Percentiles rank a stretch among this genome's conserved stretches.
phyloP scores from a whole-genome alignment of 2,888 invertebrate genomes.

The Masnerella sp. region DNA sequence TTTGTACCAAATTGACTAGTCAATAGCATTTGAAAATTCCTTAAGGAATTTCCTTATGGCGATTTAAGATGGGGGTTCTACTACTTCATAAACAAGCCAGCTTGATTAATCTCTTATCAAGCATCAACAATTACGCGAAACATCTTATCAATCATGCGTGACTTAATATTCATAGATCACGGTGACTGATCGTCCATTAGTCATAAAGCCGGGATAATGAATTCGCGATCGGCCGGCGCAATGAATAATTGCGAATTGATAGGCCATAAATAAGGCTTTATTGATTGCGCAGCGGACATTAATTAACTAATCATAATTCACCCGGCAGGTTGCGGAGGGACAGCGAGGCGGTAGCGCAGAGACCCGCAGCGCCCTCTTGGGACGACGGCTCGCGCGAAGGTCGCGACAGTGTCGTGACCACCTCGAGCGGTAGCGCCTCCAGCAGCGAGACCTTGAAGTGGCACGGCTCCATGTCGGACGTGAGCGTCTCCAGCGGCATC shows the following conservation, averaged over 20 bases:
- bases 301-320: constrained; percentile 35
- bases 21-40: too few species aligned
- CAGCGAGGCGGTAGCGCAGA: constrained; percentile 80
- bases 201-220: constrained; percentile 42
- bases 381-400: constrained; percentile 78
- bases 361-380: constrained; percentile 77
- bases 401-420: constrained; percentile 83
- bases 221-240: constrained; percentile 9
- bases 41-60: neutral
- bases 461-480: constrained; percentile 82
- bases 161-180: constrained; percentile 30
- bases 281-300: constrained; percentile 21
- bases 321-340: constrained; percentile 79
- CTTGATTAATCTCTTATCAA: constrained; percentile 33
- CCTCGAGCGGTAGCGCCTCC: constrained; percentile 82
- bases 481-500: constrained; percentile 78
- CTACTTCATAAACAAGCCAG: constrained; percentile 7
- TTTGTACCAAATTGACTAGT: too few species aligned
- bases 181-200: constrained; percentile 31
- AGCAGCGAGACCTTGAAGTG: constrained; percentile 89
- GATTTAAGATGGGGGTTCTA: too few species aligned
- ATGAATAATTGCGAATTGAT: constrained; percentile 47
- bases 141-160: constrained; percentile 29
- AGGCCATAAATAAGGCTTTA: constrained; percentile 30
- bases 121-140: constrained; percentile 13